Base-by-base conservation (phyloP, 1,140 invertebrate species). In the Drosophila albomicans region DNA sequence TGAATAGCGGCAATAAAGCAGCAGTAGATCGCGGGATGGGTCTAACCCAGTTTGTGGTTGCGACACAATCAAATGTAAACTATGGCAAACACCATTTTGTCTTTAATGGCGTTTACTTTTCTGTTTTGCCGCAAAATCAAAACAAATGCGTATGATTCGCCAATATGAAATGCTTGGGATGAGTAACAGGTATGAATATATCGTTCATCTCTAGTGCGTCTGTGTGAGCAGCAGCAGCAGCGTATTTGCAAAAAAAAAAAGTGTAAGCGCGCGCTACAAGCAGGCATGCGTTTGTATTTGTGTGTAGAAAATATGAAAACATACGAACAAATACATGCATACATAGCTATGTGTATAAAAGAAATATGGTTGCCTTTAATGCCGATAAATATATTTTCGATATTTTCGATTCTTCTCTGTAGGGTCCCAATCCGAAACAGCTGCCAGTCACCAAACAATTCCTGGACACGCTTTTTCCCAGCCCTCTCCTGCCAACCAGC, bases 281-380 rank as follows among this genome's bases (percentile, higher is more conserved):
- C 71, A 78, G 73, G 64, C 54, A 51, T 88, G 70, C 65, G 68
- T 49, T 84, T 80, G 84, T 87, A 70, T 74, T 68, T 73, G 78
- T 82, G 78, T 74, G 84, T 88, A 78, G 77, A 82, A 89, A 88
- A 88, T 89, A 88, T 89, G 81, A 89, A 88, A 88, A 89, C 72
- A 70, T 74, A 69, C 72, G 71, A 80, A 67, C 35, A 78, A 71
- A 76, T 73, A 87, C 79, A 76, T 73, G 82, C 79, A 79, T 65
- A 64, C 68, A 73, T 58, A 25, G 32, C 5, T 28, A 28, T 61
- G 45, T 48, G 45, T 32, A 65, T 56, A 86, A 86, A 78, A 86
- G 51, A 81, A 88, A 87, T 91, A 86, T 90, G 82, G 82, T 80
- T 80, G 84, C 82, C 79, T 77, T 59, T 68, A 25, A 63, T 68